Percentiles rank a stretch among this genome's conserved stretches.
These are phyloP conservation scores for Myrmophylax atrothorax DNA, from an alignment of 2,113 vertebrate genomes.

Conservation along the genomic window DNA sequence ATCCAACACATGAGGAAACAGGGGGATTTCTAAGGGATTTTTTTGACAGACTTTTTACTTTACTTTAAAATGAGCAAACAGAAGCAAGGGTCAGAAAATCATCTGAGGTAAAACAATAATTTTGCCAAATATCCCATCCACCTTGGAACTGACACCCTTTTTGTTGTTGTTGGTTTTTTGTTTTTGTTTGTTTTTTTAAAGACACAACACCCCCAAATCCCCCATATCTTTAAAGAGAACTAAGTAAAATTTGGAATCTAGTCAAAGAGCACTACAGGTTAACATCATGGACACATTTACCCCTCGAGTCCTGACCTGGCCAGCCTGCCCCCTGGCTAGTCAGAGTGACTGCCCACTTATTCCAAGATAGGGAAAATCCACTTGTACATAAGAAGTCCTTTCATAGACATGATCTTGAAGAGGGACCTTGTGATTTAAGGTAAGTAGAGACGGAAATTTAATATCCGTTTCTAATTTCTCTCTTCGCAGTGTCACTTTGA, in stretches of 20 bases:
- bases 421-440: background rate
- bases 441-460: background rate
- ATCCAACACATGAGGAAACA: background rate
- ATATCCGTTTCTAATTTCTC: background rate
- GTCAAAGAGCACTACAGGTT: background rate
- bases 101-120: background rate
- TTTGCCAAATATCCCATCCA: background rate
- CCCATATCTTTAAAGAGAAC: background rate
- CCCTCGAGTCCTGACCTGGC: background rate
- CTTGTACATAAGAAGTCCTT: background rate
- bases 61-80: background rate
- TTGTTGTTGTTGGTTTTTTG: background rate
- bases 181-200: background rate
- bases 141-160: background rate
- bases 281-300: background rate
- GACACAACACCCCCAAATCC: fast-evolving
- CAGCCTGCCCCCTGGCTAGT: background rate
- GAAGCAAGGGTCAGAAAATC: background rate
- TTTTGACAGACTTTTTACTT: background rate
- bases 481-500: background rate
- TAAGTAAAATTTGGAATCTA: background rate
- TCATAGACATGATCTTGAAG: background rate
- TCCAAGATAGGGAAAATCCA: background rate
- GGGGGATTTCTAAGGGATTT: background rate
- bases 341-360: background rate